A percentile compares a stretch with the other conserved stretches of the same genome.
Evolutionary conservation across 1,140 invertebrate species (phyloP).

Genomic region (Mizuhopecten yessoensis): DNA sequence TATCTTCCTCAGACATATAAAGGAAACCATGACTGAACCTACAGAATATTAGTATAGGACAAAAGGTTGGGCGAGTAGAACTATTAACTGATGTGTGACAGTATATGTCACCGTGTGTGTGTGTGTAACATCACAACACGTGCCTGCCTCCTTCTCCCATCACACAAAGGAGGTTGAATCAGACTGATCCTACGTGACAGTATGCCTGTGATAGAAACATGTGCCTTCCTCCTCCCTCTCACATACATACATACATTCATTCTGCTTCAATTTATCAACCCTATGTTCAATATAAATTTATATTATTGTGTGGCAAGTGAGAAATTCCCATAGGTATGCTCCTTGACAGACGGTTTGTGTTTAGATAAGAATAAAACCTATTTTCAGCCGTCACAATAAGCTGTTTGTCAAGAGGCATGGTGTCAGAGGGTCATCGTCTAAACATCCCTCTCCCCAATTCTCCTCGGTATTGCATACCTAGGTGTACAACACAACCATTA

Average conservation of each 20-base stretch:
- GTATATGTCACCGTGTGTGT: no score
- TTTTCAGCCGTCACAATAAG: conserved; percentile 32
- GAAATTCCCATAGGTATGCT: conserved; percentile 26
- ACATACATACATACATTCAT: no score
- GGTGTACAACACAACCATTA: neutral
- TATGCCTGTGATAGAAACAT: neutral
- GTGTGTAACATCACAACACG: no score
- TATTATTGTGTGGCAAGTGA: conserved; percentile 6
- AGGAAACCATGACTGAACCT: no score
- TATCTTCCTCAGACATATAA: no score
- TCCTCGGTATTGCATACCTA: neutral
- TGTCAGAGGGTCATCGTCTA: neutral
- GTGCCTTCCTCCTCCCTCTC: neutral
- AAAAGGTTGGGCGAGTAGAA: no score
- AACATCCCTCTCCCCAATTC: conserved; percentile 31
- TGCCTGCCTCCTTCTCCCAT: neutral
- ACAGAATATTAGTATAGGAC: no score
- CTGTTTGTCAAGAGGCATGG: neutral
- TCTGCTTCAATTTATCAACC: neutral
- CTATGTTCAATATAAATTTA: neutral
- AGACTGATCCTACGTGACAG: neutral
- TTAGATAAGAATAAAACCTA: conserved; percentile 40
- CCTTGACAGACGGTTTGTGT: conserved; percentile 9
- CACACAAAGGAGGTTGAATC: neutral
- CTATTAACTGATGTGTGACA: no score